Percentiles rank a stretch among this genome's conserved stretches.
Evolutionary conservation across 2,797 vertebrate genomes (phyloP).

Genomic region (Pseudochirops corinnae): DNA sequence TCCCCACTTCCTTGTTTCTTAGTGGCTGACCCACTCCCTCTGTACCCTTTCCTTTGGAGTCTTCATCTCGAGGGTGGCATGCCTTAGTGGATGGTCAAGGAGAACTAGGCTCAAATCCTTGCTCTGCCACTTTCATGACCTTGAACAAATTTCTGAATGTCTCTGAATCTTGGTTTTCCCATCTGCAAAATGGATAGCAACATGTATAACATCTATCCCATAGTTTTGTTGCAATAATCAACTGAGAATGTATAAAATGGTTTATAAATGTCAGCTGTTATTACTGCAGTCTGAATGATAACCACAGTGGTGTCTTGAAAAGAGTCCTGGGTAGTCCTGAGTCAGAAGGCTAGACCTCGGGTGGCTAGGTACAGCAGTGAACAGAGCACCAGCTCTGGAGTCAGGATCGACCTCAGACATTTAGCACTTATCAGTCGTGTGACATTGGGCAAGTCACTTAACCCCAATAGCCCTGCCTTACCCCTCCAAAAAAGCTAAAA

Average conservation of each 20-base stretch:
- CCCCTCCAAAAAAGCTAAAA: no score
- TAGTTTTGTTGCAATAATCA: not conserved
- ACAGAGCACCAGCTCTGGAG: no score
- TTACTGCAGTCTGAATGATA: not conserved
- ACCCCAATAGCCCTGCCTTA: no score
- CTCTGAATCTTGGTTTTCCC: not conserved
- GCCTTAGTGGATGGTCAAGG: not conserved
- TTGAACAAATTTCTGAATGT: not conserved
- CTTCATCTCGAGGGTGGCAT: not conserved
- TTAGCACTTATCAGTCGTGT: no score
- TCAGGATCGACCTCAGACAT: no score
- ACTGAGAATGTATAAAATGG: not conserved
- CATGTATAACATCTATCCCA: not conserved
- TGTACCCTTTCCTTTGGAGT: not conserved
- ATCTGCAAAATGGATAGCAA: not conserved
- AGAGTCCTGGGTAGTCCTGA: not conserved
- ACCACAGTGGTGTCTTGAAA: not conserved
- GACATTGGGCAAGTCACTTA: no score
- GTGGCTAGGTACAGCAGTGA: no score
- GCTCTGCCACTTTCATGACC: not conserved
- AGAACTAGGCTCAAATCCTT: slow-evolving; percentile 1
- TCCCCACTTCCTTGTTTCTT: not conserved
- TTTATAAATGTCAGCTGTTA: not conserved
- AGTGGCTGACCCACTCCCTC: not conserved
- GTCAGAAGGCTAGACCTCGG: not conserved